Evolutionary conservation across 1,140 invertebrate genomes (phyloP).

Genomic region (Notospermus geniculatus): DNA sequence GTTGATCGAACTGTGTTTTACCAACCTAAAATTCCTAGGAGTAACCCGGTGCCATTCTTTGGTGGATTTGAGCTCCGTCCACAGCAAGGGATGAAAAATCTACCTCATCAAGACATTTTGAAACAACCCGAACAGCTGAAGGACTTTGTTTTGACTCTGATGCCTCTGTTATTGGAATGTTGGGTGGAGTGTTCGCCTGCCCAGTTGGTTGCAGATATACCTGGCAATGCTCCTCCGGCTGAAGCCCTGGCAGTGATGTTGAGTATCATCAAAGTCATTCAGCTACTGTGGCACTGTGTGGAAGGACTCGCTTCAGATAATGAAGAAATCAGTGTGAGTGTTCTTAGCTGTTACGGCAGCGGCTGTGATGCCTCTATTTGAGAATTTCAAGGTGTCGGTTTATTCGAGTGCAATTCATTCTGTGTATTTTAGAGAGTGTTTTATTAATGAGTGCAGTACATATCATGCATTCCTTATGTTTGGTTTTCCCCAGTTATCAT

Average conservation of each 20-base stretch:
- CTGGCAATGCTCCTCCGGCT: slow-evolving; percentile 21
- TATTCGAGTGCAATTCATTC: no score
- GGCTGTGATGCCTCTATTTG: no score
- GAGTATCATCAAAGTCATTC: slow-evolving; percentile 28
- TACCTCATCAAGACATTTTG: not conserved
- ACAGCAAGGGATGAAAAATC: slow-evolving; percentile 1
- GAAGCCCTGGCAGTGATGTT: slow-evolving; percentile 25
- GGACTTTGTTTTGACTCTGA: slow-evolving; percentile 29
- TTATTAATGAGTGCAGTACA: no score
- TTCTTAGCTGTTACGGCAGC: no score
- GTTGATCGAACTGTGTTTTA: not conserved
- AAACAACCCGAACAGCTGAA: slow-evolving; percentile 17
- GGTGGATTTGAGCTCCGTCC: not conserved
- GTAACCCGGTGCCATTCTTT: not conserved
- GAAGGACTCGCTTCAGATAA: not conserved
- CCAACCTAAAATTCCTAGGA: not conserved
- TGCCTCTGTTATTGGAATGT: slow-evolving; percentile 43
- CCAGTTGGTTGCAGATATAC: slow-evolving; percentile 5
- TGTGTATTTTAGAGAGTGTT: no score
- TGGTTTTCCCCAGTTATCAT: no score
- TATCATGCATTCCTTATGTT: no score
- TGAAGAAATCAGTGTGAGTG: not conserved
- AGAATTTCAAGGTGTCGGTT: no score
- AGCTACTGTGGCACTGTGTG: slow-evolving; percentile 29
- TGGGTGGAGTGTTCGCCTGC: slow-evolving; percentile 40